phyloP scores from a whole-genome alignment of 1,140 invertebrate species.

The Glomeris maerens region DNA sequence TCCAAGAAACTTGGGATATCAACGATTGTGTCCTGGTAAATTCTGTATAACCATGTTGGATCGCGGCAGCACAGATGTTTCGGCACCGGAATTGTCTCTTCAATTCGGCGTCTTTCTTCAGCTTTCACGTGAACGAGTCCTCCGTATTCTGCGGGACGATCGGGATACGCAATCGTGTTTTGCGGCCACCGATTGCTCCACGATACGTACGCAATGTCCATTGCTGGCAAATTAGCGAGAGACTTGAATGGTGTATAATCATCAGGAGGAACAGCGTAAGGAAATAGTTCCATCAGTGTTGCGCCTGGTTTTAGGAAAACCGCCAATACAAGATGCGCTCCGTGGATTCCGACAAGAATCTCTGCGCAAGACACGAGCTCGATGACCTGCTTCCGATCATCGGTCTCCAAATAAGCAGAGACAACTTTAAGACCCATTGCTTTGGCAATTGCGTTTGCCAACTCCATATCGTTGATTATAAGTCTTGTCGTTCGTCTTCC shows the following conservation, averaged over 20 bases:
- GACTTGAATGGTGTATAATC: constrained; percentile 36
- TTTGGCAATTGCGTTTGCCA: constrained; percentile 23
- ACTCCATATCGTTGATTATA: constrained; percentile 33
- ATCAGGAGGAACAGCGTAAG: constrained; percentile 26
- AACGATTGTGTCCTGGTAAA: constrained; percentile 37
- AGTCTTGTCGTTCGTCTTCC: constrained; percentile 28
- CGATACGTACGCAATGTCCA: constrained; percentile 27
- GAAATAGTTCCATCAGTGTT: constrained; percentile 24
- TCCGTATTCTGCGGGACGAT: constrained; percentile 27
- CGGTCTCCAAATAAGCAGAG: constrained; percentile 23
- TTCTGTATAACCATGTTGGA: constrained; percentile 35
- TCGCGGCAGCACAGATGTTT: constrained; percentile 34
- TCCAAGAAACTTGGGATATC: constrained; percentile 24
- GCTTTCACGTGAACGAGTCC: constrained; percentile 29
- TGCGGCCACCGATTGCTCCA: constrained; percentile 29
- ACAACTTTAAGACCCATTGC: constrained; percentile 23
- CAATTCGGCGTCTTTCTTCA: constrained; percentile 26
- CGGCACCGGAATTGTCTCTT: constrained; percentile 23
- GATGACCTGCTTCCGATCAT: constrained; percentile 27
- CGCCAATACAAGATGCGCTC: constrained; percentile 21
- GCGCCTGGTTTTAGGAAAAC: constrained; percentile 19
- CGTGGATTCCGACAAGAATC: constrained; percentile 26
- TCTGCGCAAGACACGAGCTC: constrained; percentile 22
- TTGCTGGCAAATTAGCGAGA: constrained; percentile 24
- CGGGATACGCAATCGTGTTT: constrained; percentile 28